Evolutionary conservation across 2,113 vertebrate species (phyloP).

Genomic region (Jacana jacana): DNA sequence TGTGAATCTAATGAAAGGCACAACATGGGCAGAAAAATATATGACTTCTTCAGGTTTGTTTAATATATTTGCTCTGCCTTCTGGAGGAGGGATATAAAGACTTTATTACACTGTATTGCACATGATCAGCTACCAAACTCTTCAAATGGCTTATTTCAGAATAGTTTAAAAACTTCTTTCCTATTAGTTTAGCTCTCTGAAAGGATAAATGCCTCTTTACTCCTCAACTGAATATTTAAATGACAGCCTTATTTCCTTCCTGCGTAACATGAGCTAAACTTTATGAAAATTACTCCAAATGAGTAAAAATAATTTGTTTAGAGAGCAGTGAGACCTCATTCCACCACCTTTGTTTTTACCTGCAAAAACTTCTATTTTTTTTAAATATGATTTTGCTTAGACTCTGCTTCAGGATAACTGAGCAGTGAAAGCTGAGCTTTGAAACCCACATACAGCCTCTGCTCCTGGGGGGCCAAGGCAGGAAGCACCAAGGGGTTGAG

Average conservation of each 20-base stretch:
- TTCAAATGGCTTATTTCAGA: background rate
- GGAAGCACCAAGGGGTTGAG: background rate
- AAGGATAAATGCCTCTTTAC: background rate
- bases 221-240: background rate
- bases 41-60: background rate
- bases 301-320: background rate
- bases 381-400: background rate
- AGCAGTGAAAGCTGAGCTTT: background rate
- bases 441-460: background rate
- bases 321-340: background rate
- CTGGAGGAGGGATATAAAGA: background rate
- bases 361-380: background rate
- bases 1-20: background rate
- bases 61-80: background rate
- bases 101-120: background rate
- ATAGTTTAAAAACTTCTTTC: background rate
- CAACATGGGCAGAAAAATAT: background rate
- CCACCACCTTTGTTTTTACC: background rate
- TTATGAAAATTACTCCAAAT: background rate
- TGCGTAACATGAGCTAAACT: background rate
- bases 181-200: background rate
- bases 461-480: fast-evolving
- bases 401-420: background rate
- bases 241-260: background rate
- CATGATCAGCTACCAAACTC: background rate